Percentiles rank a stretch among this genome's conserved stretches.
Conservation (phyloP, 2,888 invertebrate genomes). For the Lasioglossum lativentre region DNA sequence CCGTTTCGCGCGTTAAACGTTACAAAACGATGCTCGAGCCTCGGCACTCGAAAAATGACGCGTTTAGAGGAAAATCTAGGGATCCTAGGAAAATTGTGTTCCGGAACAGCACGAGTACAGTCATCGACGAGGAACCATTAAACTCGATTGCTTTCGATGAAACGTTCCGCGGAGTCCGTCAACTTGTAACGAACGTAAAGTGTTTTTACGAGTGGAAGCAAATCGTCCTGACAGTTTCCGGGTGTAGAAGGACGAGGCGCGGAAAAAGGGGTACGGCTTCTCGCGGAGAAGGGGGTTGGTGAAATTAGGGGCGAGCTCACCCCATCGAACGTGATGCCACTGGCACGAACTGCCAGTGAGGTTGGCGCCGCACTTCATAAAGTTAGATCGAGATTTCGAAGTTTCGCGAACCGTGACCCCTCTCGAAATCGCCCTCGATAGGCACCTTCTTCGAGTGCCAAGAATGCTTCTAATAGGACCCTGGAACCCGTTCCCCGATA, state of each 20-base stretch:
- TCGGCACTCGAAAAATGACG: background rate
- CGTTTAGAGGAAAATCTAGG: background rate
- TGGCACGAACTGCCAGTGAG: conserved; percentile 62
- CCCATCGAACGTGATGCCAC: conserved; percentile 54
- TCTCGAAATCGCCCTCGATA: conserved; percentile 59
- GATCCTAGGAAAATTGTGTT: background rate
- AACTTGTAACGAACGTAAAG: conserved; percentile 50
- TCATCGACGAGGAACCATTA: conserved; percentile 9
- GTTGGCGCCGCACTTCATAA: conserved; percentile 71
- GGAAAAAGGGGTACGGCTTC: background rate
- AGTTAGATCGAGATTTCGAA: conserved; percentile 76
- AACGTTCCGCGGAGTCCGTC: conserved; percentile 30
- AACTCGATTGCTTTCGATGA: conserved; percentile 30
- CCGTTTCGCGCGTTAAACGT: background rate
- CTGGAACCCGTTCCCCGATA: conserved; percentile 22
- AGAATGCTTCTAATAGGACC: conserved; percentile 63
- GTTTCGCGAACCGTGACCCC: conserved; percentile 67
- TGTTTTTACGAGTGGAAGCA: conserved; percentile 47
- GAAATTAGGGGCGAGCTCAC: conserved; percentile 65
- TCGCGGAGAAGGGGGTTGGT: background rate
- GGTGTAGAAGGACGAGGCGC: background rate
- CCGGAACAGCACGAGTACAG: conserved; percentile 10
- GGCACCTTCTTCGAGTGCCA: conserved; percentile 58
- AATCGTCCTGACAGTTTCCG: conserved; percentile 43
- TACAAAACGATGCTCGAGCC: background rate